These are phyloP conservation scores for Pseudomyrmex concolor DNA, from an alignment of 1,140 invertebrate species.

Conservation along the genomic window DNA sequence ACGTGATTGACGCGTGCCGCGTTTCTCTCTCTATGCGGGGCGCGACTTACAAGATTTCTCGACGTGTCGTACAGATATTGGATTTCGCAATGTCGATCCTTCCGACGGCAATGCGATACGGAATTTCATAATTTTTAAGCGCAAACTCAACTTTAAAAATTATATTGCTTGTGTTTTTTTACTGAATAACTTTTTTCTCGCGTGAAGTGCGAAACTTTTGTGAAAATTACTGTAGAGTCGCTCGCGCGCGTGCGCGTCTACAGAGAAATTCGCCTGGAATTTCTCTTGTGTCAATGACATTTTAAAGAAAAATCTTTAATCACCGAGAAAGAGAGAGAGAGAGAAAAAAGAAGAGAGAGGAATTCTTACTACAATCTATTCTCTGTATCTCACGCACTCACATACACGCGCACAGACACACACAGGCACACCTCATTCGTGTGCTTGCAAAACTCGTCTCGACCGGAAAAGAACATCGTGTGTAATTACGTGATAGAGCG, in stretches of 20 bases:
- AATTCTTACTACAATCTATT: conserved; percentile 1
- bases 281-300: not conserved
- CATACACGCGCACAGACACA: no score
- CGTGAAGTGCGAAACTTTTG: no score
- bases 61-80: not conserved
- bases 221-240: no score
- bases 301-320: conserved; percentile 9
- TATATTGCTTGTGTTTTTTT: no score
- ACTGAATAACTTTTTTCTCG: no score
- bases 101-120: not conserved
- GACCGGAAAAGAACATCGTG: conserved; percentile 14
- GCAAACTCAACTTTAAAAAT: no score
- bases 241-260: no score
- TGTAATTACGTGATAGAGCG: not conserved
- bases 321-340: not conserved
- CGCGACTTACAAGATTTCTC: not conserved
- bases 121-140: not conserved
- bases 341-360: not conserved
- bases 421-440: not conserved
- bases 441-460: not conserved
- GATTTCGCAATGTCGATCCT: no score
- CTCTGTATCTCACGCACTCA: no score
- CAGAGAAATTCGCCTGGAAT: not conserved
- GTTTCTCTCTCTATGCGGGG: not conserved
- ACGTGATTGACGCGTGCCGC: conserved; percentile 63